Evolutionary conservation across 2,113 vertebrate genomes (phyloP).

Genomic region (Rhipidura dahli): DNA sequence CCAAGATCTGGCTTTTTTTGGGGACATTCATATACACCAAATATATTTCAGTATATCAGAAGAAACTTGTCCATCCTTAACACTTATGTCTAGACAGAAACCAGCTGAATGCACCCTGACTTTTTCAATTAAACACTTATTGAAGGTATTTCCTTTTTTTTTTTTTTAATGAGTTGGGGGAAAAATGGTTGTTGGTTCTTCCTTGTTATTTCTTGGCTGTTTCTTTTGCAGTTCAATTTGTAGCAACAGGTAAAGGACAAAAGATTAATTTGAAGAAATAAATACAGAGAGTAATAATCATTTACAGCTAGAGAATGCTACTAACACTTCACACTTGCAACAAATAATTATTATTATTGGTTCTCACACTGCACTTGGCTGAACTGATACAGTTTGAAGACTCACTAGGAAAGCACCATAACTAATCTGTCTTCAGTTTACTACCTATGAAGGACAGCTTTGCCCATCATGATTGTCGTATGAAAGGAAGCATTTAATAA

Average conservation of each 20-base stretch:
- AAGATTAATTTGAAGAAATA: not conserved
- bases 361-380: not conserved
- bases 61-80: not conserved
- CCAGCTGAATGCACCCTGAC: not conserved
- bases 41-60: not conserved
- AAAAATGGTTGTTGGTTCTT: not conserved
- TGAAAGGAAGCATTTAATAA: not conserved
- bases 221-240: not conserved
- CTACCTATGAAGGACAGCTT: not conserved
- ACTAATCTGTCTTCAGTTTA: not conserved
- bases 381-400: not conserved
- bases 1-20: not conserved
- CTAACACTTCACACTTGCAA: not conserved
- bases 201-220: not conserved
- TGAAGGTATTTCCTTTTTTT: not conserved
- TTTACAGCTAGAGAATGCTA: not conserved
- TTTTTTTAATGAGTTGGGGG: not conserved
- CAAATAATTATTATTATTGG: not conserved
- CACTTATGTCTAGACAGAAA: not conserved
- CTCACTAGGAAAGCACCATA: not conserved
- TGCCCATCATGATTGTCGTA: not conserved
- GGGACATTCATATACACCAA: not conserved
- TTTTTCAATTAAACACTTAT: not conserved
- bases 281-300: not conserved
- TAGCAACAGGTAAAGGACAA: not conserved